Evolutionary conservation across 2,113 vertebrate species (phyloP).

Genomic region (Melanostigma gelatinosum): DNA sequence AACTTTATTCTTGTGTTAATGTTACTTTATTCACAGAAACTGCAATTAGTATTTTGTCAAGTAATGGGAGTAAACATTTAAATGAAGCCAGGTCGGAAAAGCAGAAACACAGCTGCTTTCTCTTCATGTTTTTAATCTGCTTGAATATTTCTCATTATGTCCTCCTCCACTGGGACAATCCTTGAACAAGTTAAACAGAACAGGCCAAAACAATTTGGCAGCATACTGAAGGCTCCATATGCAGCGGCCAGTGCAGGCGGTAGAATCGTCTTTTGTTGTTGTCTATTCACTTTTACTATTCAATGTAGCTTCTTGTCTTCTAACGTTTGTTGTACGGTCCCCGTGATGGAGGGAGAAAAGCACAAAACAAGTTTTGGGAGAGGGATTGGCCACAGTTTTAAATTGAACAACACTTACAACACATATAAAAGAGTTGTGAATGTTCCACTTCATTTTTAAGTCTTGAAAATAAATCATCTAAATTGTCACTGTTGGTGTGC

Average conservation of each 20-base stretch:
- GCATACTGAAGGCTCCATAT: background rate
- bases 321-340: background rate
- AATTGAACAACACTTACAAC: background rate
- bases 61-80: background rate
- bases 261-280: background rate
- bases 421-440: background rate
- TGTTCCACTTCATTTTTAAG: background rate
- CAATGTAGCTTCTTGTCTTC: background rate
- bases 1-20: background rate
- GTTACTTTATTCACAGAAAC: background rate
- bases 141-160: slow-evolving; percentile 11
- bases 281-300: slow-evolving; percentile 13
- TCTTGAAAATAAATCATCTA: too few species aligned
- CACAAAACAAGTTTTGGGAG: background rate
- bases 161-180: slow-evolving; percentile 5
- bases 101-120: background rate
- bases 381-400: background rate
- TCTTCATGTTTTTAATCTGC: slow-evolving; percentile 7
- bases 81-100: background rate
- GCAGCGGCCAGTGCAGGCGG: background rate
- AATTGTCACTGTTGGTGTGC: background rate
- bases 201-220: slow-evolving; percentile 16
- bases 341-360: background rate
- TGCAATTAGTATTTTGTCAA: background rate
- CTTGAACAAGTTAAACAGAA: slow-evolving; percentile 13